phyloP scores from a whole-genome alignment of 2,888 invertebrate genomes.

The Cephus spinipes region DNA sequence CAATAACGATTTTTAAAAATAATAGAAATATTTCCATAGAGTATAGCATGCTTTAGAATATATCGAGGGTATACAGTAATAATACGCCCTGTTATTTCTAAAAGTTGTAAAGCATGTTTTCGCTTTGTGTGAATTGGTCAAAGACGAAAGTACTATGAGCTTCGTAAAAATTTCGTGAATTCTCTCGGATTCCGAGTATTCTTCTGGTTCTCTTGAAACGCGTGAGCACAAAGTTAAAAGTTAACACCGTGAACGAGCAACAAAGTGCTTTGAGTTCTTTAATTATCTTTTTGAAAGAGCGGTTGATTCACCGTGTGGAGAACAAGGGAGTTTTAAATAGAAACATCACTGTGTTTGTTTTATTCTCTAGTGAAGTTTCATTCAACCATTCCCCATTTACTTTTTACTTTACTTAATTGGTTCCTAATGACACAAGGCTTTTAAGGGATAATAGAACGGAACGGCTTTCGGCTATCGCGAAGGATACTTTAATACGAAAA shows the following conservation, averaged over 20 bases:
- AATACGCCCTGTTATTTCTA: not conserved
- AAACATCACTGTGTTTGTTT: not conserved
- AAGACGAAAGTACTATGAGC: not conserved
- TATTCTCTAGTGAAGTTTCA: not conserved
- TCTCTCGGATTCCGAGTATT: not conserved
- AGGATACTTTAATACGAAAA: not conserved
- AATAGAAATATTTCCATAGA: not conserved
- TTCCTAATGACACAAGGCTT: not conserved
- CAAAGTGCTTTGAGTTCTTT: not conserved
- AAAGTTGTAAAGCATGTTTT: not conserved
- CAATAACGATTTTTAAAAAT: not conserved
- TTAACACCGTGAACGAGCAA: not conserved
- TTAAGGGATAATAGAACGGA: not conserved
- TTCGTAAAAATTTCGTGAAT: not conserved
- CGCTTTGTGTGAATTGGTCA: not conserved
- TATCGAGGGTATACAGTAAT: not conserved
- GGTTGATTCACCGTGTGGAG: not conserved
- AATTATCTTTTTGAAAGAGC: not conserved
- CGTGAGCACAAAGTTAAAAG: not conserved
- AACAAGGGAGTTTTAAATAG: not conserved
- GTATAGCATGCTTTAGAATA: not conserved
- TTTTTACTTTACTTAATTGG: not conserved
- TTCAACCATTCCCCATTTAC: not conserved
- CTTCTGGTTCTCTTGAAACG: not conserved
- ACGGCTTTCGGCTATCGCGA: not conserved